Percentiles rank a stretch among this genome's conserved stretches.
phyloP scores from a whole-genome alignment of 2,797 vertebrate genomes.

The Danio tinwini region DNA sequence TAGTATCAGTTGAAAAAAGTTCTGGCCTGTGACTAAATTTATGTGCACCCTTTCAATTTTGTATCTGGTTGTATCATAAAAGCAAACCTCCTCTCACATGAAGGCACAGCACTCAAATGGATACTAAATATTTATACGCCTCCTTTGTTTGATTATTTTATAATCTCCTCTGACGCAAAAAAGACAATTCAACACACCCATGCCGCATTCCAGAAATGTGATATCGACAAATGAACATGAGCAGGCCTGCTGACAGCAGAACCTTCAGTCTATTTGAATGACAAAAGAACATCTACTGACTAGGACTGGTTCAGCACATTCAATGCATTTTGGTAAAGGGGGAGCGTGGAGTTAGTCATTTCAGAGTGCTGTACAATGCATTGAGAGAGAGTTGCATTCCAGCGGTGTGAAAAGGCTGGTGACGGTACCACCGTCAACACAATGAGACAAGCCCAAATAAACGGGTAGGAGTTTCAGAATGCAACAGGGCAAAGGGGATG shows the following conservation, averaged over 20 bases:
- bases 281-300: slow-evolving; percentile 63
- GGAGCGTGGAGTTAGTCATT: slow-evolving; percentile 76
- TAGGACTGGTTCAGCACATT: slow-evolving; percentile 85
- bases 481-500: slow-evolving; percentile 64
- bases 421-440: slow-evolving; percentile 76
- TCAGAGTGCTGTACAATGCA: slow-evolving; percentile 79
- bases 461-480: slow-evolving; percentile 77
- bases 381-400: slow-evolving; percentile 86
- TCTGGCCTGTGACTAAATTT: not conserved
- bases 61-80: not conserved
- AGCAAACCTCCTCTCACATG: not conserved
- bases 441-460: slow-evolving; percentile 85
- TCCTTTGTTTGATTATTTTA: slow-evolving; percentile 15
- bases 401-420: slow-evolving; percentile 81
- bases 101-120: not conserved
- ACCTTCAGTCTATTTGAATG: slow-evolving; percentile 51
- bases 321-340: slow-evolving; percentile 80
- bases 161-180: not conserved
- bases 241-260: slow-evolving; percentile 21
- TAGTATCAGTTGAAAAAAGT: too few species aligned
- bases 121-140: slow-evolving; percentile 23
- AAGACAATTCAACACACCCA: not conserved
- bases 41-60: not conserved
- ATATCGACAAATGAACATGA: slow-evolving; percentile 3
- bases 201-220: slow-evolving; percentile 25